Conservation (phyloP, 1,140 invertebrate species). For the Teleopsis dalmanni region DNA sequence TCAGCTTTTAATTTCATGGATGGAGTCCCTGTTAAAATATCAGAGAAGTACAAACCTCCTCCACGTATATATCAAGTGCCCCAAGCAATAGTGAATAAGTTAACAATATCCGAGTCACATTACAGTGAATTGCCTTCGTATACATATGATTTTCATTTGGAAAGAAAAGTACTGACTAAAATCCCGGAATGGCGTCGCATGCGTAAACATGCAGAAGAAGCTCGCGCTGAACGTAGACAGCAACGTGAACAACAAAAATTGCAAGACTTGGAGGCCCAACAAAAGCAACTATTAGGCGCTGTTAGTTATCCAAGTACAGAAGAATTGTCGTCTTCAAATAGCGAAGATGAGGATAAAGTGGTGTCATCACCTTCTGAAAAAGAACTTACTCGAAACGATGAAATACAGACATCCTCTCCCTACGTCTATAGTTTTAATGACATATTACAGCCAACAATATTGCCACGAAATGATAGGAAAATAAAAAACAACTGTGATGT, state of each 20-base stretch:
- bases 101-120: conserved; percentile 45
- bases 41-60: conserved; percentile 74
- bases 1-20: conserved; percentile 53
- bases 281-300: conserved; percentile 51
- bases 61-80: conserved; percentile 59
- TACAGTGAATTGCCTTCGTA: conserved; percentile 46
- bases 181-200: conserved; percentile 59
- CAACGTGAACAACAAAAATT: conserved; percentile 47
- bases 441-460: conserved; percentile 37
- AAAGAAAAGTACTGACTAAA: conserved; percentile 60
- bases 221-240: conserved; percentile 52
- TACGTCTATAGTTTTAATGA: conserved; percentile 27
- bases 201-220: conserved; percentile 53
- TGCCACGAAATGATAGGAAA: conserved; percentile 7
- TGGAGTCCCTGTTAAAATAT: conserved; percentile 77
- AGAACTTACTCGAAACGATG: not conserved
- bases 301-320: conserved; percentile 51
- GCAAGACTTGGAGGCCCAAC: conserved; percentile 48
- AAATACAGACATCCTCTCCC: conserved; percentile 2
- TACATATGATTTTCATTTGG: conserved; percentile 64
- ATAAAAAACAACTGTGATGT: not conserved
- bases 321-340: conserved; percentile 31
- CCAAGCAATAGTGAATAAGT: conserved; percentile 55
- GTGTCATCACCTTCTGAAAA: not conserved
- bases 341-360: conserved; percentile 19